Base-by-base conservation (phyloP, 2,113 vertebrate genomes). In the Mastomys coucha region DNA sequence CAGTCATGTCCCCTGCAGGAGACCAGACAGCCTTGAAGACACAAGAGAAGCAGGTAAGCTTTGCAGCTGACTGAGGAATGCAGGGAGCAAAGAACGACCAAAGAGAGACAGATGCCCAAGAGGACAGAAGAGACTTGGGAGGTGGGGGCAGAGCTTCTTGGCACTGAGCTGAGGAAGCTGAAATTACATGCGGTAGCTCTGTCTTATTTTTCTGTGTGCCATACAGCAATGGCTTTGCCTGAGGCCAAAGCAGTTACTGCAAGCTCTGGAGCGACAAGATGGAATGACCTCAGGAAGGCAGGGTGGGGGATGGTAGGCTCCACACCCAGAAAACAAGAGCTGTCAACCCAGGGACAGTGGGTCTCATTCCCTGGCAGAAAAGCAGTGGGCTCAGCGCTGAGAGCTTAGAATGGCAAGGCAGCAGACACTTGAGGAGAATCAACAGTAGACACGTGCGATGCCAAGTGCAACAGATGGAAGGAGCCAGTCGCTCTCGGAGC, bases 401-500 rank as follows among this genome's bases (percentile, higher is more conserved):
- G 60, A 85, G 49, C 65, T 7, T 11, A 51, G 14, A 10, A 0
- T 9, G 22, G 36, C 8, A 2, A 28, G 5, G 36, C 20, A 3
- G 42, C 42, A 58, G 36, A 65, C 20, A 5, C n/a, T 8, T 0
- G 42, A 72, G 42, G 26, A 84, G 20, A 24, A 17, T 9, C 42
- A 17, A 3, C 82, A 8, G 8, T 11, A 31, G 70, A 36, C 56
- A 10, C 0, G 0, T 7, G 2, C 5, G 49, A 19, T 13, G n/a
- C 56, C 45, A 24, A 3, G 17, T 4, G n/a, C 20, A 7, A 36
- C 33, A 22, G 22, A n/a, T 10, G 13, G 65, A 49, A 51, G 76
- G 77, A 75, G 12, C 36, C 0, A 0, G 11, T 8, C 7, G 11
- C 36, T 92, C 4, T 14, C 0, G 3, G 26, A 73, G n/a, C 3